phyloP scores from a whole-genome alignment of 2,797 vertebrate genomes.

The Anguilla pacifica region DNA sequence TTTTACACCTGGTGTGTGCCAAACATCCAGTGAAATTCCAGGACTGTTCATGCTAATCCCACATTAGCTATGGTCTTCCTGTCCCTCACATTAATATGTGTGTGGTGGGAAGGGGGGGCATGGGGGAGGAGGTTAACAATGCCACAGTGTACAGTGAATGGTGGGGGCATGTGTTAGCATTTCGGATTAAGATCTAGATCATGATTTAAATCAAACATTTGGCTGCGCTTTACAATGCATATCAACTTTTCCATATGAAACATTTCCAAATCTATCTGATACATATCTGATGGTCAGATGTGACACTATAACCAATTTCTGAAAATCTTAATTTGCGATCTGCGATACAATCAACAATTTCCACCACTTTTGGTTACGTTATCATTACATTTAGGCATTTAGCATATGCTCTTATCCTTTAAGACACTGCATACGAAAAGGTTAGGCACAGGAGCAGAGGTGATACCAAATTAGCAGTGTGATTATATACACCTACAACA shows the following conservation, averaged over 20 bases:
- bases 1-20: constrained; percentile 65
- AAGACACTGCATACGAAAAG: neutral
- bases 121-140: neutral
- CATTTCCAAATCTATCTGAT: neutral
- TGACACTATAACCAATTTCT: neutral
- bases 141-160: neutral
- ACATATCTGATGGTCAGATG: neutral
- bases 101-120: neutral
- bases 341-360: neutral
- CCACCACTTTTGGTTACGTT: neutral
- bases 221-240: neutral
- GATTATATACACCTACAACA: neutral
- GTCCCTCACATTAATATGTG: constrained; percentile 37
- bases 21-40: constrained; percentile 53
- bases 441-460: neutral
- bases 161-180: neutral
- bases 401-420: neutral
- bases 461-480: neutral
- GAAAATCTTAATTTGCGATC: neutral
- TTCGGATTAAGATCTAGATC: neutral
- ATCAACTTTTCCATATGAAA: neutral
- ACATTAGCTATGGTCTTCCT: constrained; percentile 31
- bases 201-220: neutral
- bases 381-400: neutral
- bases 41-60: constrained; percentile 58